A percentile compares a stretch with the other conserved stretches of the same genome.
Conservation (phyloP, 2,888 invertebrate genomes). For the Nemotelus nigrinus region DNA sequence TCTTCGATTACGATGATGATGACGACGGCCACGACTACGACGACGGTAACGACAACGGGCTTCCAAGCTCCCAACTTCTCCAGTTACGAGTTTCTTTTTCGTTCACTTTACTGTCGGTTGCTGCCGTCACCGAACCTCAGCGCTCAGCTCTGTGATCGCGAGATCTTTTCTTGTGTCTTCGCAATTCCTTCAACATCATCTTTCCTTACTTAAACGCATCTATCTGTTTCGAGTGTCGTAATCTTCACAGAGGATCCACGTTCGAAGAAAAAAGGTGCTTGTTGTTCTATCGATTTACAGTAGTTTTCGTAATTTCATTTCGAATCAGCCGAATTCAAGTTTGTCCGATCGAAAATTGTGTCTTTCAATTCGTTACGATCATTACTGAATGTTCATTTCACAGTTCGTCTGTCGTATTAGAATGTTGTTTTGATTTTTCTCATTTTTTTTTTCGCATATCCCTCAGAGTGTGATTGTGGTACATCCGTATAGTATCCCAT, state of each 20-base stretch:
- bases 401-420: too few species aligned
- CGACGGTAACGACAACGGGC: neutral
- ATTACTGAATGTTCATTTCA: too few species aligned
- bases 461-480: constrained; percentile 31
- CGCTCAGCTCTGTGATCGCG: constrained; percentile 5
- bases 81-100: constrained; percentile 37
- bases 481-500: too few species aligned
- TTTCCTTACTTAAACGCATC: neutral
- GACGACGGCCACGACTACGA: neutral
- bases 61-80: constrained; percentile 21
- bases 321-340: too few species aligned
- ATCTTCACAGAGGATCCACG: constrained; percentile 29
- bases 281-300: too few species aligned
- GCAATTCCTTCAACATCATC: constrained; percentile 19
- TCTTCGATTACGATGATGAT: constrained; percentile 35
- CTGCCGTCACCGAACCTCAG: constrained; percentile 42
- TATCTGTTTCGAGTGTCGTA: constrained; percentile 6
- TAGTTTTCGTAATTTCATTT: too few species aligned
- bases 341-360: too few species aligned
- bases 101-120: constrained; percentile 42
- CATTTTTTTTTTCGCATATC: constrained; percentile 21
- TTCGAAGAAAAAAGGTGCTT: constrained; percentile 37
- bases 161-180: constrained; percentile 37
- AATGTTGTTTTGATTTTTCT: too few species aligned
- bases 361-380: too few species aligned